Evolutionary conservation across 2,797 vertebrate genomes (phyloP), one percentile per base, ranked within the genome.

Genomic region (Huso huso): DNA sequence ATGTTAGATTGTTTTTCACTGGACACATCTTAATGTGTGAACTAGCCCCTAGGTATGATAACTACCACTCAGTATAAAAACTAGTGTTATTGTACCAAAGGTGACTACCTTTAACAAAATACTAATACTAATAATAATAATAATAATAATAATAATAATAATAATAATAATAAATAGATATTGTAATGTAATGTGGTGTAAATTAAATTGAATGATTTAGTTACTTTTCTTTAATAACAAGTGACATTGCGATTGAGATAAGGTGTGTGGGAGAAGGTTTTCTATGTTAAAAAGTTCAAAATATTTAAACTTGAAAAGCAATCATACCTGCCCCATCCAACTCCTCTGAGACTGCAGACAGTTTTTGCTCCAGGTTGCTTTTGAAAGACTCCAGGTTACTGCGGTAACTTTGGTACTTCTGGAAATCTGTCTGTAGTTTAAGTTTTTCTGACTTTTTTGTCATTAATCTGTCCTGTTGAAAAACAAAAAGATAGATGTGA

Each of bases 391-490:
- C 92, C 74, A 95, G 75, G 72, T 84, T 90, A 67, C 79, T 79
- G 64, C 82, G 79, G 73, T 93, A 99, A 71, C 84, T 89, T 73
- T 93, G 89, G 52, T 94, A 91, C 74, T 95, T 96, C 80, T 96
- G 91, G 51, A 94, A 84, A 66, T 97, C 94, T 11, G 87, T 77
- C 82, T 97, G 92, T 62, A 94, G 79, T 74, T 89, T 92, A 62
- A 93, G 55, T 1, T 88, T 96, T 72, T 87, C 85, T 60, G 85
- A 85, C 69, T 86, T 88, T 69, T 95, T 90, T 0, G 85, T 86
- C 81, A 89, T 89, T 63, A 98, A 82, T 51, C 92, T 93, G 75
- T 98, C 95, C 96, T 99, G 78, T 74, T 66, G 69, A 70, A 37
- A 60, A 66, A 72, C 0, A 68, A 48, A 9, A 48, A 59, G 8